Evolutionary conservation across 2,113 vertebrate genomes (phyloP), one percentile per base, ranked within the genome.

Genomic region (Symphodus melops): DNA sequence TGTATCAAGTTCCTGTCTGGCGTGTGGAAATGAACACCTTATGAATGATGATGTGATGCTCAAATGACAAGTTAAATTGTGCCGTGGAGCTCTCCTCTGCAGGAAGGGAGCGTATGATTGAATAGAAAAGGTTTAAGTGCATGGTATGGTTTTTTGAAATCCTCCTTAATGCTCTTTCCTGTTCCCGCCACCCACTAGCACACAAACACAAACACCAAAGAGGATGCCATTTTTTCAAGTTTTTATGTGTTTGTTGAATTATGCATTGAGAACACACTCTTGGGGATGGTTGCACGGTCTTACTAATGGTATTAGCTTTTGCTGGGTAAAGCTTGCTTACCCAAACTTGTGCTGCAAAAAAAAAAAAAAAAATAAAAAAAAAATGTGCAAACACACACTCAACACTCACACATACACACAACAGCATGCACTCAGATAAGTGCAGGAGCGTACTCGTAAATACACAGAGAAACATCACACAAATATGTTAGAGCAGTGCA

Each of bases 181-280:
- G n/a, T 68, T 51, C 14, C 57, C 52, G 63, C 52, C 68, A 81
- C 60, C 51, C 57, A 55, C n/a, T 33, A 41, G 46, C 69, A 51
- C 57, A 63, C 42, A 64, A 19, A 83, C 49, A 73, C 61, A 78
- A 77, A 76, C 77, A 70, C 51, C 52, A 55, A 77, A 83, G 81
- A 79, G 20, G 0, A 78, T 79, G 3, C 16, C 21, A 57, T 48
- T 51, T 51, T 77, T 76, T 37, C 70, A 56, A 49, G 21, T 81
- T 87, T 87, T 72, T 54, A 84, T 86, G 82, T 46, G 17, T 80
- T 75, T 85, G 77, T 69, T 91, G 81, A 91, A 90, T 92, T 86
- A 91, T 88, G 70, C 53, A 90, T 87, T 17, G 61, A 33, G 78
- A 82, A 79, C 72, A 75, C 72, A 79, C 86, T 88, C 82, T 48